Evolutionary conservation across 2,113 vertebrate genomes (phyloP).

Genomic region (Scortum barcoo): DNA sequence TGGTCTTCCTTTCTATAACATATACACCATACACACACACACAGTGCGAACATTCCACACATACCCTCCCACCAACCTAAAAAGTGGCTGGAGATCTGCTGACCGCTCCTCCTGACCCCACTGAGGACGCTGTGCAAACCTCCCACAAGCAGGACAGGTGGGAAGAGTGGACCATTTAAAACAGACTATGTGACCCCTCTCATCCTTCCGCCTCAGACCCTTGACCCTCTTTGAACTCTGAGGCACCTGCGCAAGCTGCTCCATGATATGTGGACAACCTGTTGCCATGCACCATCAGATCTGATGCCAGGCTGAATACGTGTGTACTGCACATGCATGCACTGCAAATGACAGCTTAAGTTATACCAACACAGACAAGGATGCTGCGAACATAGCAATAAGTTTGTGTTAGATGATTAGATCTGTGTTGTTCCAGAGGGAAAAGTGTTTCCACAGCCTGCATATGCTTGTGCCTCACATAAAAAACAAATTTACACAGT

Average conservation of each 20-base stretch:
- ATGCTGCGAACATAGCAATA: not conserved
- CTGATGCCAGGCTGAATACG: not conserved
- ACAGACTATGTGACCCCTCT: constrained; percentile 40
- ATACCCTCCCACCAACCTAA: constrained; percentile 24
- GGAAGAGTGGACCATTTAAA: constrained; percentile 30
- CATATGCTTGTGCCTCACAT: not conserved
- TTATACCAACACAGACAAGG: not conserved
- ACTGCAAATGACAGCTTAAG: not conserved
- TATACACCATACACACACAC: constrained; percentile 8
- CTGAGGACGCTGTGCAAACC: constrained; percentile 19
- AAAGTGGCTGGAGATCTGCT: constrained; percentile 21
- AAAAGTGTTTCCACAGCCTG: not conserved
- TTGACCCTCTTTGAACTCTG: constrained; percentile 45
- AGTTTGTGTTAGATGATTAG: not conserved
- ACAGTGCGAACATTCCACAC: constrained; percentile 29
- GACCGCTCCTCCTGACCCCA: constrained; percentile 33
- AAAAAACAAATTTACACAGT: not conserved
- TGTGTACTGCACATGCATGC: not conserved
- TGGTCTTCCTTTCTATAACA: not conserved
- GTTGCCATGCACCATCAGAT: constrained; percentile 16
- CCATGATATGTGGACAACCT: constrained; percentile 47
- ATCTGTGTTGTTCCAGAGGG: not conserved
- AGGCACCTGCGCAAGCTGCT: constrained; percentile 66
- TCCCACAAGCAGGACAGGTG: constrained; percentile 61
- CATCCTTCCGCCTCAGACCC: constrained; percentile 32